Conservation (phyloP, 1,140 invertebrate genomes). For the Brachionus paranguensis region DNA sequence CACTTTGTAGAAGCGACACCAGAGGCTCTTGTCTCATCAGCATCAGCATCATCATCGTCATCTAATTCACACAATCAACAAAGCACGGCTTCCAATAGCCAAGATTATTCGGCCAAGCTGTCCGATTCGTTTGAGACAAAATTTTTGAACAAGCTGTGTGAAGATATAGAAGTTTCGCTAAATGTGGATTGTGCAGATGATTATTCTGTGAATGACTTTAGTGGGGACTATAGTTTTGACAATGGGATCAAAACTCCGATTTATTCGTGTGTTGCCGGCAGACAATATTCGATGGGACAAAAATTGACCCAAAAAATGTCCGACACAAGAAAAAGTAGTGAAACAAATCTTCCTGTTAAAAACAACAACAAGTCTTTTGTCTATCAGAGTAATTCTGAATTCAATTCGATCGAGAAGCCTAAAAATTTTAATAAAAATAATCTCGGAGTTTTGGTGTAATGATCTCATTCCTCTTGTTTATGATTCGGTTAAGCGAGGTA, state of each 20-base stretch:
- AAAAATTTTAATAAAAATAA: not conserved
- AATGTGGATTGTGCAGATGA: slow-evolving; percentile 38
- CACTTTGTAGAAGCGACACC: not conserved
- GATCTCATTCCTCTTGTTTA: not conserved
- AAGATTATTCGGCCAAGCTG: not conserved
- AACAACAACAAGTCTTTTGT: not conserved
- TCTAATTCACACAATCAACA: not conserved
- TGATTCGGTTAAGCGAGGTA: not conserved
- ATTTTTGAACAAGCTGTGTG: slow-evolving; percentile 9
- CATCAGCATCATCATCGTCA: not conserved
- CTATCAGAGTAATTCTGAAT: not conserved
- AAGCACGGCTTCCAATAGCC: not conserved
- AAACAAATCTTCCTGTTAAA: not conserved
- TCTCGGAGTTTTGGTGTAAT: not conserved
- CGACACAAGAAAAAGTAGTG: not conserved
- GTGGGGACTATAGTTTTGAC: slow-evolving; percentile 37
- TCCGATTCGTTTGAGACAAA: not conserved
- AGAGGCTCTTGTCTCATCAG: not conserved
- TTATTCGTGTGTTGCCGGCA: not conserved
- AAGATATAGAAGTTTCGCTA: slow-evolving; percentile 31
- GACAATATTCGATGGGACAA: not conserved
- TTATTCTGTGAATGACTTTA: slow-evolving; percentile 39
- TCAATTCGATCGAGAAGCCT: not conserved
- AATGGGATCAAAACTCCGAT: not conserved
- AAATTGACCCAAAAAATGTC: not conserved